Base-by-base conservation (phyloP, 2,888 invertebrate genomes). In the Drosophila yooni region DNA sequence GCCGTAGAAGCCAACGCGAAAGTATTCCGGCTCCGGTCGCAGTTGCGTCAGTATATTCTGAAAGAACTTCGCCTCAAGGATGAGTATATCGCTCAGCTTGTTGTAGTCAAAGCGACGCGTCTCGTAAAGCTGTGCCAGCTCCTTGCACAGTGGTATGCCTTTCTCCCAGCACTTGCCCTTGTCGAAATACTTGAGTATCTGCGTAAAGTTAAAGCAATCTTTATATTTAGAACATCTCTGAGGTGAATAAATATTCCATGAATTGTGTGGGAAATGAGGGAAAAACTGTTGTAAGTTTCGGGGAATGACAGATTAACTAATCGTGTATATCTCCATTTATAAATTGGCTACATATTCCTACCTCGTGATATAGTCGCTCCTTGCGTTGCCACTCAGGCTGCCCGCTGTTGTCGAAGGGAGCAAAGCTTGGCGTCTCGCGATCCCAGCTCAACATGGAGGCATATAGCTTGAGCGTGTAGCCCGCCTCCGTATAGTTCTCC, bases 151-250 rank as follows among this genome's bases (percentile, higher is more conserved):
- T 0, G 98, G 98, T 43, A 99, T 96, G 1, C 98, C 98, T 93
- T 98, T 98, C 92, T 99, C 99, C 99, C 99, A 99, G 86, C 98
- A 97, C 95, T 98, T 98, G 82, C 99, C 99, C 78, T 97, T 96
- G 91, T 99, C 98, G 91, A 98, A 98, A 92, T 98, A 98, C 89
- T 96, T 96, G 62, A 99, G 95, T 52, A 98, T 98, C 94, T 97
- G 43, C 11, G 77, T 43, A 5, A 21, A 38, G 10, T 29, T 29
- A 0, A 38, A 2, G 1, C 13, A 15, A 11, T n/a, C 2, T 8
- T 31, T 33, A 13, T 7, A n/a, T 11, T 11, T 40, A 11, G 1
- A 21, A 21, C 11, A 21, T 43, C 11, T 4, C n/a, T 40, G 10
- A 40, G 10, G 3, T n/a, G 1, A 10, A n/a, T 0, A 40, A 2